Evolutionary conservation across 1,140 invertebrate species (phyloP).

Genomic region (Oncopeltus fasciatus): DNA sequence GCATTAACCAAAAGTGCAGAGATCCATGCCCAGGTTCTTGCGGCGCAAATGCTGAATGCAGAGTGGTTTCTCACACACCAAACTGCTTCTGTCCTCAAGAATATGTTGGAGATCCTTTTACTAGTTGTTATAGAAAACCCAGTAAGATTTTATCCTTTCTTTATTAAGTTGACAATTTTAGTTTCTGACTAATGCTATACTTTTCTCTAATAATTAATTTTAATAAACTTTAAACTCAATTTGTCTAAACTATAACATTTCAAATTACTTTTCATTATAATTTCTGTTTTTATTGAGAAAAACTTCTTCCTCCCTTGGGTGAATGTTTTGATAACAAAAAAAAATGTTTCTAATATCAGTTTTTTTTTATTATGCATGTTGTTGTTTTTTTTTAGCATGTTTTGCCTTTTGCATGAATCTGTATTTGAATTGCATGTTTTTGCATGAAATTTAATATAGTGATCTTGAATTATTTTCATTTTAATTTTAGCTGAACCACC

Average conservation of each 20-base stretch:
- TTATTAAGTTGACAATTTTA: neutral
- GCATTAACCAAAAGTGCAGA: slow-evolving; percentile 47
- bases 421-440: neutral
- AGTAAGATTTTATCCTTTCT: slow-evolving; percentile 30
- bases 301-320: too few species aligned
- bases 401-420: slow-evolving; percentile 6
- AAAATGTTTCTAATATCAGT: too few species aligned
- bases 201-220: neutral
- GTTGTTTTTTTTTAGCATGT: neutral
- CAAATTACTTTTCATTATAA: too few species aligned
- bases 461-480: neutral
- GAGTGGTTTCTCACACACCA: slow-evolving; percentile 45
- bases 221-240: too few species aligned
- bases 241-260: too few species aligned
- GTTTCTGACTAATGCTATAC: neutral
- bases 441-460: neutral
- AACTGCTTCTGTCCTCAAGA: slow-evolving; percentile 48
- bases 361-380: slow-evolving; percentile 3
- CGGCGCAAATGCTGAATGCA: slow-evolving; percentile 45
- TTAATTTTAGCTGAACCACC: slow-evolving; percentile 3
- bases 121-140: slow-evolving; percentile 40
- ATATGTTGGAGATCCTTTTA: slow-evolving; percentile 56
- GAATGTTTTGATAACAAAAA: too few species aligned
- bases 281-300: too few species aligned
- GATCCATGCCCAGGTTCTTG: slow-evolving; percentile 63